Evolutionary conservation across 1,140 invertebrate genomes (phyloP).

Genomic region (Halictus rubicundus): DNA sequence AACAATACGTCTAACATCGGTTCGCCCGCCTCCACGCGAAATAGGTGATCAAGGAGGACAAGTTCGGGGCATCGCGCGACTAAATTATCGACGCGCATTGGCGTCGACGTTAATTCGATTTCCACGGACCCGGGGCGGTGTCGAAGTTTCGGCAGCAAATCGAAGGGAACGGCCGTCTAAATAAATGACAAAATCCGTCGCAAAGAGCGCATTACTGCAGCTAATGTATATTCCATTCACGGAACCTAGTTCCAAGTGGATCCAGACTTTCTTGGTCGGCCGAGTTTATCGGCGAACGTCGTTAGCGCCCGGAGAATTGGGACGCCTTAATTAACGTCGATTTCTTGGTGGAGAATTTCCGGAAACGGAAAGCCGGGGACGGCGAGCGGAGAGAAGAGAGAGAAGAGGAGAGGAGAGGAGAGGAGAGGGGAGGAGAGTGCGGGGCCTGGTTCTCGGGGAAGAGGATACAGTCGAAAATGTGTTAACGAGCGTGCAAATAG

Average conservation of each 20-base stretch:
- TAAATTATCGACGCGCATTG: not conserved
- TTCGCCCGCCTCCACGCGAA: too few species aligned
- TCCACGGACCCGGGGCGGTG: too few species aligned
- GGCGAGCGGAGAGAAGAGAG: not conserved
- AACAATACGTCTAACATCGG: too few species aligned
- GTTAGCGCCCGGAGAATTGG: constrained; percentile 44
- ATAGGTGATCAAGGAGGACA: too few species aligned
- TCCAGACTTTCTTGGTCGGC: constrained; percentile 40
- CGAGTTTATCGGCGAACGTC: constrained; percentile 44
- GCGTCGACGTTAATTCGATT: too few species aligned
- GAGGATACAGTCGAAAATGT: constrained; percentile 59
- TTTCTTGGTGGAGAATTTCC: constrained; percentile 40
- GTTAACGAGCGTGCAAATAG: constrained; percentile 60
- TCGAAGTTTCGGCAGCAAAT: too few species aligned
- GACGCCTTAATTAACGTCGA: constrained; percentile 47
- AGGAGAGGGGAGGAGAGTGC: too few species aligned
- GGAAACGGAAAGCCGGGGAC: constrained; percentile 16
- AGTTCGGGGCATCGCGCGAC: not conserved
- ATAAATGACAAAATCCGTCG: constrained; percentile 6
- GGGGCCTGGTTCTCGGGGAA: not conserved
- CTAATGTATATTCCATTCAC: constrained; percentile 32
- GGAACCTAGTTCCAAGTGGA: constrained; percentile 20
- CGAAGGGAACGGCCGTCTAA: too few species aligned
- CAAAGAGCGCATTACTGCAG: not conserved
- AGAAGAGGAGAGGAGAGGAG: not conserved